Conservation (phyloP, 2,888 invertebrate species). For the Tachina fera region DNA sequence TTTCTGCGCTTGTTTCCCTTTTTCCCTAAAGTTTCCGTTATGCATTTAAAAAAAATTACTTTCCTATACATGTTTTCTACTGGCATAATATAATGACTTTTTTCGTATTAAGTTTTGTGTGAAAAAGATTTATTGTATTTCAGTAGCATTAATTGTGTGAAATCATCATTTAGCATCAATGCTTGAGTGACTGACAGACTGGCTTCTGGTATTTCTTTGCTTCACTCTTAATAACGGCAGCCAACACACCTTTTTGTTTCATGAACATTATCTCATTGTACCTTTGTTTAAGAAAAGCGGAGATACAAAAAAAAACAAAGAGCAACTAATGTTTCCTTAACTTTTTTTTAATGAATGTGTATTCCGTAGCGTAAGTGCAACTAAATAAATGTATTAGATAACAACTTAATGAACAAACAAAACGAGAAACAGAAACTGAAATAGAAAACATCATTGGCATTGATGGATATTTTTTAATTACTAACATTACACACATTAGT, state of each 20-base stretch:
- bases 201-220: constrained; percentile 51
- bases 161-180: constrained; percentile 57
- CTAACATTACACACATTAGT: constrained; percentile 31
- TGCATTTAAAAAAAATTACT: background rate
- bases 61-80: constrained; percentile 25
- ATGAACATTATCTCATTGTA: constrained; percentile 36
- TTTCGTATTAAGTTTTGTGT: constrained; percentile 6
- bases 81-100: constrained; percentile 14
- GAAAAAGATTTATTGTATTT: constrained; percentile 61
- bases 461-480: constrained; percentile 62
- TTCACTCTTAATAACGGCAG: constrained; percentile 50
- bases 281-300: constrained; percentile 6
- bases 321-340: constrained; percentile 45
- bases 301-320: background rate
- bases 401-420: constrained; percentile 51
- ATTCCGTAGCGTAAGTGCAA: constrained; percentile 42
- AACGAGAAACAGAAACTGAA: background rate
- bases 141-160: constrained; percentile 40
- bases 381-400: constrained; percentile 55
- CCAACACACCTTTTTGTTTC: constrained; percentile 44
- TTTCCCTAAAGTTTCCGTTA: background rate
- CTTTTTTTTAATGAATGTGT: constrained; percentile 41
- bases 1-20: background rate
- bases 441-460: constrained; percentile 50
- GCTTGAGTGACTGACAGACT: constrained; percentile 36